Evolutionary conservation across 2,113 vertebrate genomes (phyloP).

Genomic region (Coregonus clupeaformis): DNA sequence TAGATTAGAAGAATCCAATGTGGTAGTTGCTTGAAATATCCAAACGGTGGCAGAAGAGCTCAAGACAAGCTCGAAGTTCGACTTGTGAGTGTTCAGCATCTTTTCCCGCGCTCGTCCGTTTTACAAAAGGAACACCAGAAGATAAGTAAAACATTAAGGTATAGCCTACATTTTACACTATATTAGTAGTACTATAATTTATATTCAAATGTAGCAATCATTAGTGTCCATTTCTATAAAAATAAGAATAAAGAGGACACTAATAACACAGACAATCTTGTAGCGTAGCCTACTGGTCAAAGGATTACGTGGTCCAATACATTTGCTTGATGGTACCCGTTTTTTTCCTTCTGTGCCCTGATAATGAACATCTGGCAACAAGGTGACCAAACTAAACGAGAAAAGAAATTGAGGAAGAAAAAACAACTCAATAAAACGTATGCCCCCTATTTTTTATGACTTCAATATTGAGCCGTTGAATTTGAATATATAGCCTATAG

Average conservation of each 20-base stretch:
- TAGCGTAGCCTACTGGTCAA: no score
- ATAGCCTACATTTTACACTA: not conserved
- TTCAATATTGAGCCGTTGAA: constrained; percentile 55
- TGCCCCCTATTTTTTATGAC: constrained; percentile 66
- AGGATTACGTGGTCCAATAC: no score
- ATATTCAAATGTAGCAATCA: no score
- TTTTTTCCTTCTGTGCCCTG: constrained; percentile 29
- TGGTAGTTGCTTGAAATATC: not conserved
- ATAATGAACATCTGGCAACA: constrained; percentile 79
- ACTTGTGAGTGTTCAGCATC: not conserved
- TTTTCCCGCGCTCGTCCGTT: not conserved
- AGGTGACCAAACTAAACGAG: constrained; percentile 56
- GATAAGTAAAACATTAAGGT: no score
- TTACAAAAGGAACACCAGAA: no score
- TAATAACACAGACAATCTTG: no score
- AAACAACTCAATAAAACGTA: constrained; percentile 67
- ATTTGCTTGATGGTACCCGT: no score
- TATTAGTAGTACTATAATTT: no score
- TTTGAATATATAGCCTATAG: constrained; percentile 13
- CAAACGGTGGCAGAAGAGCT: constrained; percentile 40
- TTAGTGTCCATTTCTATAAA: no score
- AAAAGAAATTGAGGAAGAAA: constrained; percentile 30
- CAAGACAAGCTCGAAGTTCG: constrained; percentile 2
- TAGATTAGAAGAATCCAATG: not conserved
- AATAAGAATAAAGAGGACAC: no score